Conservation (phyloP, 2,113 vertebrate species). For the Axis porcinus region DNA sequence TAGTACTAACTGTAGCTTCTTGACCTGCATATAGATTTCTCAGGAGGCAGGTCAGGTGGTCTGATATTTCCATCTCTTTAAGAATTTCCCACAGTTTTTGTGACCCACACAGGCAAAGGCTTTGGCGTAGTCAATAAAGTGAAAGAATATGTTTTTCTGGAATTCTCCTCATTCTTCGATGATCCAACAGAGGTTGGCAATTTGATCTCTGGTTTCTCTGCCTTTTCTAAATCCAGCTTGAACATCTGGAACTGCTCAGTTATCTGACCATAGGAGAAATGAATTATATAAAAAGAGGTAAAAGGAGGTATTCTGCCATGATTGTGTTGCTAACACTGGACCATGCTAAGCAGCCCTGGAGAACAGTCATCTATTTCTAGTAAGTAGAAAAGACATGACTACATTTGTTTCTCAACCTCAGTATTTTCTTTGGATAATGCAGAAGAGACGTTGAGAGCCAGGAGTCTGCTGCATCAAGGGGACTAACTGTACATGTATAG, state of each 20-base stretch:
- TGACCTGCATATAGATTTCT: background rate
- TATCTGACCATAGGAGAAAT: background rate
- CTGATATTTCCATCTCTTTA: background rate
- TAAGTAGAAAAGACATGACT: slow-evolving; percentile 1
- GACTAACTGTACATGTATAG: background rate
- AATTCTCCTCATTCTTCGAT: background rate
- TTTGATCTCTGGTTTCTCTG: background rate
- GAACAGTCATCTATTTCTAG: background rate
- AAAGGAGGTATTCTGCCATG: background rate
- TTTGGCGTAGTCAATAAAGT: background rate
- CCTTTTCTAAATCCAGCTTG: background rate
- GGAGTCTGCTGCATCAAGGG: background rate
- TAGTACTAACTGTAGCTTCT: background rate
- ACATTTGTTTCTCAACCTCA: background rate
- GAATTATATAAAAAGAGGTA: background rate
- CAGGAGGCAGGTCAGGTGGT: background rate
- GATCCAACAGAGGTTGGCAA: background rate
- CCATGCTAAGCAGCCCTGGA: background rate
- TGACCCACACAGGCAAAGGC: background rate
- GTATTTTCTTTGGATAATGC: background rate
- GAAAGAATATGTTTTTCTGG: background rate
- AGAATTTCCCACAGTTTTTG: background rate
- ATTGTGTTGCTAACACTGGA: background rate
- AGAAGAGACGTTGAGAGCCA: background rate
- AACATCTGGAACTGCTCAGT: background rate